Percentiles rank a stretch among this genome's conserved stretches.
Evolutionary conservation across 2,797 vertebrate genomes (phyloP).

Genomic region (Glyptemys insculpta): DNA sequence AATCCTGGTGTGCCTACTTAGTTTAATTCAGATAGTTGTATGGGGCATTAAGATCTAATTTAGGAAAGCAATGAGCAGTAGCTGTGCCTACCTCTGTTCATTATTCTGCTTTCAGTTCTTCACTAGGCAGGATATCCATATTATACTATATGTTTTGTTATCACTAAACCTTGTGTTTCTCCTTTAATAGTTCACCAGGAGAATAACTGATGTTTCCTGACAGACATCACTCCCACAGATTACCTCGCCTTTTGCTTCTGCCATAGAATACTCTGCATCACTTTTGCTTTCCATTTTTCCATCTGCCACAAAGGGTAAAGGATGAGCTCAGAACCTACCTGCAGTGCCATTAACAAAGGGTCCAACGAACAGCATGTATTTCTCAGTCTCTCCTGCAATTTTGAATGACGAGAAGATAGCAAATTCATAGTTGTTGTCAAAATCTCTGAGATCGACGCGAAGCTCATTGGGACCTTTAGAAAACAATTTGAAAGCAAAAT

Average conservation of each 20-base stretch:
- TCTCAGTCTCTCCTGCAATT: neutral
- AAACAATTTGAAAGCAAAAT: neutral
- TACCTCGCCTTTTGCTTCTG: neutral
- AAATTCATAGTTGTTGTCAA: neutral
- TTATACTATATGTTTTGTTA: neutral
- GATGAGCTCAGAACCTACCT: neutral
- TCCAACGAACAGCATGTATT: conserved; percentile 57
- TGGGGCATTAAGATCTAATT: neutral
- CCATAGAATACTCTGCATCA: neutral
- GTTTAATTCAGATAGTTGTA: neutral
- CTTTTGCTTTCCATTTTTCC: neutral
- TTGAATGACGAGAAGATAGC: conserved; percentile 50
- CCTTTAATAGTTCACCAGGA: neutral
- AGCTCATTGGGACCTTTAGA: conserved; percentile 37
- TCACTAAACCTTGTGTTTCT: neutral
- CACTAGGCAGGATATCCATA: neutral
- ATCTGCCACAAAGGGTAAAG: neutral
- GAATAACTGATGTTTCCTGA: neutral
- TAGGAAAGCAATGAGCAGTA: neutral
- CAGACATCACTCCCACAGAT: neutral
- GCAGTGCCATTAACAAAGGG: neutral
- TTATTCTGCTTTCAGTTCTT: no score
- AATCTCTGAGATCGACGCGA: conserved; percentile 48
- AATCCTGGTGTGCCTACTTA: neutral
- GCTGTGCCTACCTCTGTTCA: no score